phyloP scores from a whole-genome alignment of 2,888 invertebrate species.

The Caradrina clavipalpis region DNA sequence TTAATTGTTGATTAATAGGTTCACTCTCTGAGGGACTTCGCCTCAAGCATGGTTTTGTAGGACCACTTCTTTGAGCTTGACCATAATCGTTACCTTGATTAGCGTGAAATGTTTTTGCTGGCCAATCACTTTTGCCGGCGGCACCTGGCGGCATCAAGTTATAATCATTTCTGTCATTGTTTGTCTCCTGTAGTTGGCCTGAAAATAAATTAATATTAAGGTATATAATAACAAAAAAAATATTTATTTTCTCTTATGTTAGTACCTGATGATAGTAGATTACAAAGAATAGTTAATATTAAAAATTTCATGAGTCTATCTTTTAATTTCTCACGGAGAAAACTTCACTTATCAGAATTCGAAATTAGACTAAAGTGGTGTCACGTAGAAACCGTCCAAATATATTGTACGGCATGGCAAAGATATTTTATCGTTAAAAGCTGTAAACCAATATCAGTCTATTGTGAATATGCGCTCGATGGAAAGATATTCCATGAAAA shows the following conservation, averaged over 20 bases:
- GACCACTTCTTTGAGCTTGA: conserved; percentile 21
- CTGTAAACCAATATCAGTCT: conserved; percentile 80
- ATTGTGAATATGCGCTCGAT: conserved; percentile 80
- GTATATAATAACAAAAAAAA: not conserved
- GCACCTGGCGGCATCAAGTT: conserved; percentile 14
- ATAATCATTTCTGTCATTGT: conserved; percentile 26
- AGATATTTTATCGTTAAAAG: conserved; percentile 76
- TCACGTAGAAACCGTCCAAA: conserved; percentile 51
- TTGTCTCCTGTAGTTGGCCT: conserved; percentile 45
- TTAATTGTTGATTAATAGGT: conserved; percentile 35
- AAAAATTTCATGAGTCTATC: conserved; percentile 51
- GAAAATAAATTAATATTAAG: conserved; percentile 25
- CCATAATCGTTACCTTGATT: conserved; percentile 41
- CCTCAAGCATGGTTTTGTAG: conserved; percentile 61
- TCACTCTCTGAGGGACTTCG: conserved; percentile 44
- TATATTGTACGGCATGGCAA: conserved; percentile 55
- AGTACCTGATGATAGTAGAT: conserved; percentile 52
- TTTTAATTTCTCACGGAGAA: conserved; percentile 22
- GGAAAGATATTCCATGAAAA: conserved; percentile 83
- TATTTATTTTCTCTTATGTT: conserved; percentile 3
- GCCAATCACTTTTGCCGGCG: conserved; percentile 25
- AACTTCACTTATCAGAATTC: conserved; percentile 27
- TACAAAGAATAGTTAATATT: conserved; percentile 48
- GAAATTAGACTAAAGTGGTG: conserved; percentile 51
- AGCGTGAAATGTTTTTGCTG: conserved; percentile 30